Percentiles rank a stretch among this genome's conserved stretches.
phyloP scores from a whole-genome alignment of 2,797 vertebrate species.

The Orestias chungarensis region DNA sequence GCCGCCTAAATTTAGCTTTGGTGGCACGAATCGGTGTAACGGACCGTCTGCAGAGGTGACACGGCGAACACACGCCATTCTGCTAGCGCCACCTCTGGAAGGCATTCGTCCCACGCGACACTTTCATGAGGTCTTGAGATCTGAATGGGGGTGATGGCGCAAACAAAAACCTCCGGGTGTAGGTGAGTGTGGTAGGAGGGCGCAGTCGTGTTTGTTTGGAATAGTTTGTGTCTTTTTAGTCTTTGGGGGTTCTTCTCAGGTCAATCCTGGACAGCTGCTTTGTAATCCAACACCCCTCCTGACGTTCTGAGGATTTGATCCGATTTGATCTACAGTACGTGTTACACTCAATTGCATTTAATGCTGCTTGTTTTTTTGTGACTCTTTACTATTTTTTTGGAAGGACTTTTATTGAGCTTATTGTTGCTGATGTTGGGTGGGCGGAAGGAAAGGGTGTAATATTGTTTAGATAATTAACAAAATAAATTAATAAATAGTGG shows the following conservation, averaged over 20 bases:
- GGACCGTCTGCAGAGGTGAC: constrained; percentile 34
- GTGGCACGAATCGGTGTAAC: constrained; percentile 51
- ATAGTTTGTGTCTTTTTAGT: constrained; percentile 14
- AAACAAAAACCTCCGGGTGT: constrained; percentile 44
- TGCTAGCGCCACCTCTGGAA: constrained; percentile 66
- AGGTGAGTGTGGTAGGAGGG: constrained; percentile 57
- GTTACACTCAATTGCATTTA: constrained; percentile 33
- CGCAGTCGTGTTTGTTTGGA: constrained; percentile 9
- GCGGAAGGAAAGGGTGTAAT: too few relatives aligned
- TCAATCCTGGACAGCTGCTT: constrained; percentile 65
- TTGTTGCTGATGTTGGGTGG: background rate
- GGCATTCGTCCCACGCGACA: constrained; percentile 25
- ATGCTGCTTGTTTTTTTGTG: background rate
- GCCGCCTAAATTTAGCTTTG: constrained; percentile 64
- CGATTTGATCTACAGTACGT: too few relatives aligned
- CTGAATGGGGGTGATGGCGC: constrained; percentile 1
- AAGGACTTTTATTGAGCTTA: background rate
- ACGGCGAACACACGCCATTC: constrained; percentile 32
- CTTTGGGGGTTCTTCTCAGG: constrained; percentile 43
- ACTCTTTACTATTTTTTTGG: background rate
- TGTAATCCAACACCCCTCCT: constrained; percentile 57
- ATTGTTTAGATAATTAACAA: background rate
- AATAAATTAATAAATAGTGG: background rate
- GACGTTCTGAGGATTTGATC: constrained; percentile 52
- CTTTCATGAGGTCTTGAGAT: constrained; percentile 32